Conservation (phyloP, 92 coral and sea anemone species). For the Nematostella vectensis region DNA sequence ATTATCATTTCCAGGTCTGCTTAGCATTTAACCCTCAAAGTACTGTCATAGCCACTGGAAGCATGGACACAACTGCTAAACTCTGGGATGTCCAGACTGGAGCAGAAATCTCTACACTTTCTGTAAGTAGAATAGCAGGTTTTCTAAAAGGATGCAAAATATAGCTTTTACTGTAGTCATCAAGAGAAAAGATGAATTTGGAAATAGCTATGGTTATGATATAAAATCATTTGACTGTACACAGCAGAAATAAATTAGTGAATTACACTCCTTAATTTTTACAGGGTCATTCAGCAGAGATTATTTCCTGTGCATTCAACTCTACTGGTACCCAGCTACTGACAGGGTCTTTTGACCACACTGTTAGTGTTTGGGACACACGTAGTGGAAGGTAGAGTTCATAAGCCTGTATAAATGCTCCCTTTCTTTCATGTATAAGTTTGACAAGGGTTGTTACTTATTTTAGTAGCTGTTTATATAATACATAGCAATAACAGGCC, state of each 20-base stretch:
- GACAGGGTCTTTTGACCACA: slow-evolving; percentile 97
- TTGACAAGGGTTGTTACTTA: too few species aligned
- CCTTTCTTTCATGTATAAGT: too few species aligned
- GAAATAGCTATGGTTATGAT: neutral
- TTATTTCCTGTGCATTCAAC: slow-evolving; percentile 91
- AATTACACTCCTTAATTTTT: too few species aligned
- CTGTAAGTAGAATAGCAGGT: slow-evolving; percentile 67
- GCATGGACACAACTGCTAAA: slow-evolving; percentile 98
- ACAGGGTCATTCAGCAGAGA: slow-evolving; percentile 98
- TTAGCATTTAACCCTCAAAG: slow-evolving; percentile 96
- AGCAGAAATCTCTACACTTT: slow-evolving; percentile 82
- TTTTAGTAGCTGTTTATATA: too few species aligned
- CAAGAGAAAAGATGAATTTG: too few species aligned
- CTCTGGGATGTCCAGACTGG: slow-evolving; percentile 99
- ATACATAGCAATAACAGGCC: too few species aligned
- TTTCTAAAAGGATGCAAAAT: too few species aligned
- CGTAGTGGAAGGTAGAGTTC: slow-evolving; percentile 68
- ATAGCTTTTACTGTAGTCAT: too few species aligned
- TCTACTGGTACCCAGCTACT: slow-evolving; percentile 85
- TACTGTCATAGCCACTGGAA: slow-evolving; percentile 92
- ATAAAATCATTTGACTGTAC: neutral
- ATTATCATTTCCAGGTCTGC: slow-evolving; percentile 63
- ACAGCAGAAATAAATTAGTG: neutral
- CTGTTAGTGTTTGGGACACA: slow-evolving; percentile 99
- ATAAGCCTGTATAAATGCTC: neutral